Conservation (phyloP, 2,113 vertebrate genomes). For the Nycticebus coucang region DNA sequence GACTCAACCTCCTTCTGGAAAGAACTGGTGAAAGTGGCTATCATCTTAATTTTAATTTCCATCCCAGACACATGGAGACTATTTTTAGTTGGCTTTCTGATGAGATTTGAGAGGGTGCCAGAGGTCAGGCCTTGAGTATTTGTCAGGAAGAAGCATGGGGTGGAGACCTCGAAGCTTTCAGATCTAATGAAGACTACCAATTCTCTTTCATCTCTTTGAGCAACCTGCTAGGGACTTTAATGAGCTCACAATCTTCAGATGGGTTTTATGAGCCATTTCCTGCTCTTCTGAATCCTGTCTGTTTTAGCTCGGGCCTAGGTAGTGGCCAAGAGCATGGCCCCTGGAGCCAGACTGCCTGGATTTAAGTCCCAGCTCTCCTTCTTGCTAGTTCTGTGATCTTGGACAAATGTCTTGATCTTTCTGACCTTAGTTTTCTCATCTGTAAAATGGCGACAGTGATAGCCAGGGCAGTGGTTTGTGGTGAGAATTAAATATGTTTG, state of each 20-base stretch:
- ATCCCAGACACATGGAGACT: neutral
- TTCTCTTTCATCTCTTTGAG: neutral
- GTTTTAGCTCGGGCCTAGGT: neutral
- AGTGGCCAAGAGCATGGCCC: neutral
- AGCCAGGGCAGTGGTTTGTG: neutral
- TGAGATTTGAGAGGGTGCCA: neutral
- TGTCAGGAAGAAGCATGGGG: neutral
- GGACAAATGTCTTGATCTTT: neutral
- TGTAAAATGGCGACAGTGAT: neutral
- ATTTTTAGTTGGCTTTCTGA: neutral
- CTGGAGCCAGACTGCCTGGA: neutral
- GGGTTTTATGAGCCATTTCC: neutral
- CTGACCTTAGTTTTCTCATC: neutral
- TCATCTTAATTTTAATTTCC: neutral
- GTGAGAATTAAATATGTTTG: neutral
- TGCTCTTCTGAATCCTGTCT: neutral
- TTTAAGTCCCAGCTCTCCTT: neutral
- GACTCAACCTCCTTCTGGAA: neutral
- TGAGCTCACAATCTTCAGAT: neutral
- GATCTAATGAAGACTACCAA: neutral
- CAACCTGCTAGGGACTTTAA: neutral
- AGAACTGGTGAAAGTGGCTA: neutral
- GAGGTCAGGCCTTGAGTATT: neutral
- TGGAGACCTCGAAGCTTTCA: neutral
- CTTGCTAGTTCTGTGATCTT: neutral